Evolutionary conservation across 2,113 vertebrate genomes (phyloP), one percentile per base, ranked within the genome.

Genomic region (Melanerpes aurifrons): DNA sequence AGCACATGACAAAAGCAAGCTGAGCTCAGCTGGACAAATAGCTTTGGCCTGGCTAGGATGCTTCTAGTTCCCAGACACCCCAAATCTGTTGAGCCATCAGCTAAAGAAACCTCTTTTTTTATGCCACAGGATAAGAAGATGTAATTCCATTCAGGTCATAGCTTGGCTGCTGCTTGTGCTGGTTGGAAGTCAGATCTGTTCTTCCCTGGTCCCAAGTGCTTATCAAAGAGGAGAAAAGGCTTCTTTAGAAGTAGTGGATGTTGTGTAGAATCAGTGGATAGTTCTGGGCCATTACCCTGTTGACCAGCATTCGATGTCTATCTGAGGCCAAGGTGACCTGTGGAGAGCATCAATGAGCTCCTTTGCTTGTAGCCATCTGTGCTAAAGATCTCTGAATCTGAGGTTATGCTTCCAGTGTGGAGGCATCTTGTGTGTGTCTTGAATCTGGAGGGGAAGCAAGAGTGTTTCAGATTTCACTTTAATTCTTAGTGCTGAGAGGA

Each of bases 391-490:
- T 11, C 37, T 50, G 40, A 56, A 50, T 79, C 45, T 45, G 71
- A 73, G 82, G 20, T 70, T 43, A 16, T 3, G 4, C 40, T 82
- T 86, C 29, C 22, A 31, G 43, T 4, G 7, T 69, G 48, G 58
- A 84, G 48, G 28, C 29, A 13, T 58, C 68, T 82, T 43, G 12
- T 69, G 48, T 85, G 56, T 17, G 24, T 89, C 85, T 85, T 57
- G 53, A 73, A 25, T 82, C 75, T 84, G 47, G 43, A 63, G 18
- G 22, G 82, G 82, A 84, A 76, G 26, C 29, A 74, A 43, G 75
- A 43, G 63, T 79, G 40, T 87, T 94, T 82, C 72, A 70, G 32
- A 61, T 86, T 67, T 89, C 35, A 13, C 16, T 91, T 63, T 53
- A 50, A 47, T 82, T 82, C 57, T 80, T 73, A 56, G 26, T 84